phyloP scores from a whole-genome alignment of 2,113 vertebrate species.

The Oreocharis arfaki region DNA sequence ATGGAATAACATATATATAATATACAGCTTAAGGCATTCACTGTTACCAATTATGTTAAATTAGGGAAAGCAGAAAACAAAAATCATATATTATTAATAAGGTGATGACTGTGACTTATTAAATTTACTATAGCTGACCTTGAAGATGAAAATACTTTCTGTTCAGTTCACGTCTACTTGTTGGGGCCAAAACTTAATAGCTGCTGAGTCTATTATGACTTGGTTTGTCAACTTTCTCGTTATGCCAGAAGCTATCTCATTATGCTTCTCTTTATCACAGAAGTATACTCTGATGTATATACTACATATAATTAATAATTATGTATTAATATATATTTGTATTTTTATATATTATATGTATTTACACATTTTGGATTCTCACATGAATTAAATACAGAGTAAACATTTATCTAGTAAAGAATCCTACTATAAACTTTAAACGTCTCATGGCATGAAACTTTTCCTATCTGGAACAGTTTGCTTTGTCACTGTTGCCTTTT shows the following conservation, averaged over 20 bases:
- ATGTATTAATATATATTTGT: neutral
- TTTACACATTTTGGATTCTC: neutral
- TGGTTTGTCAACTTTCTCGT: neutral
- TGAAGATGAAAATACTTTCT: neutral
- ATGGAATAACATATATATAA: neutral
- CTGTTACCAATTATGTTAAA: neutral
- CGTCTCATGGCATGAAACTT: neutral
- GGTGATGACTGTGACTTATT: neutral
- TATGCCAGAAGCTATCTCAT: no score
- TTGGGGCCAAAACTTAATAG: neutral
- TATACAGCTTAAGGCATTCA: neutral
- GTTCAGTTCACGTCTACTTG: neutral
- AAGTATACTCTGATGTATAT: neutral
- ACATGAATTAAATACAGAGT: neutral
- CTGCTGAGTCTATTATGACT: neutral
- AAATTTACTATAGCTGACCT: neutral
- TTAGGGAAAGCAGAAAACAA: neutral
- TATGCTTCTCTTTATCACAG: no score
- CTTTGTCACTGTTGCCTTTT: neutral
- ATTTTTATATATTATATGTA: neutral
- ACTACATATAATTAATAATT: neutral
- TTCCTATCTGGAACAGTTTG: neutral
- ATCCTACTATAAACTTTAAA: neutral
- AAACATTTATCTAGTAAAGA: neutral
- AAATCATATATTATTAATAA: neutral